Base-by-base conservation (phyloP, 2,888 invertebrate species). In the Blera fallax region DNA sequence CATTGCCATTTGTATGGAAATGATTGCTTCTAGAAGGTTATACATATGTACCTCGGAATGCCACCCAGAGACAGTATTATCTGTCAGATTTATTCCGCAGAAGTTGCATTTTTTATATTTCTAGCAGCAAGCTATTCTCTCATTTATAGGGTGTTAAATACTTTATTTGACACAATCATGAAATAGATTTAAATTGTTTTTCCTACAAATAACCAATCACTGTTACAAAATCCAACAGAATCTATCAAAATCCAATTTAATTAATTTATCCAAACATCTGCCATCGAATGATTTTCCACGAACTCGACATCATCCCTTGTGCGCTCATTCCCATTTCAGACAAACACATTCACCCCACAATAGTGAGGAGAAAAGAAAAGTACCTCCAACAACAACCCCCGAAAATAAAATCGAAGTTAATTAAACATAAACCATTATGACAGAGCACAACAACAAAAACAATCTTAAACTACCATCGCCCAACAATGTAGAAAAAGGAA, bases 401-500 rank as follows among this genome's bases (percentile, higher is more conserved):
- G n/a, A n/a, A 58, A 64, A 80, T 84, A 52, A 84, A 80, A 84
- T 84, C 80, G 69, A 84, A 85, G 70, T 81, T 81, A 81, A 85
- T 85, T 80, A 81, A 85, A 81, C 72, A 81, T 85, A 80, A 85
- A 76, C 72, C 80, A 50, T 85, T 70, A 80, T 58, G 52, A 70
- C 56, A 62, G 70, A 69, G 50, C 79, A 54, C 69, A 58, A 58
- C 54, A 74, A 64, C 40, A 70, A 70, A 50, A 56, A 32, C 62
- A 64, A 58, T 54, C 45, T 50, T 58, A 29, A 34, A 56, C 54
- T 56, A 76, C 65, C 64, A 43, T 64, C 52, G 65, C 27, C 27
- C 65, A 65, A 56, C 45, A 64, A 74, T 64, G 32, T 52, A 40
- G 58, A 27, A 60, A 48, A 50, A 54, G 34, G 72, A 18, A 29